Base-by-base conservation (phyloP, 2,797 vertebrate species). In the Harpagifer antarcticus region DNA sequence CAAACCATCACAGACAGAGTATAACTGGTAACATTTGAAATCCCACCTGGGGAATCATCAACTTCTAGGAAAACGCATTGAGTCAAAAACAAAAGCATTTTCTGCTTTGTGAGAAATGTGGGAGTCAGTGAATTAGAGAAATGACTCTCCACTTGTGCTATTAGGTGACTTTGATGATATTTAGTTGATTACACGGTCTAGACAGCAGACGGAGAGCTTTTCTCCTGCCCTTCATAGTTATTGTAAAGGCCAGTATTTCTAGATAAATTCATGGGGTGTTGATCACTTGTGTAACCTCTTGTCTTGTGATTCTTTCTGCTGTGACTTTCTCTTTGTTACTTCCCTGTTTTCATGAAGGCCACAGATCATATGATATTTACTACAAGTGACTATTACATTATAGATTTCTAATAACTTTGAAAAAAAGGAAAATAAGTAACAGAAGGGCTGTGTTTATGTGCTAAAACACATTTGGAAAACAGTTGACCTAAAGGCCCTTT, bases 291-390 rank as follows among this genome's bases (percentile, higher is more conserved):
- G 76, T 50, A 71, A 64, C 17, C 45, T 42, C 49, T 64, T 37
- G 81, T 90, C 83, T 88, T 83, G 79, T 92, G 89, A 92, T 27
- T 27, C 27, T 27, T 27, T 27, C 27, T 80, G 17, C 65, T 49
- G 42, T 3, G 37, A 84, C 89, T 88, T 89, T 91, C 90, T 84
- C 48, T 79, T 72, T 67, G 56, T 43, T n/a, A 84, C 83, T 93
- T 93, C 91, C 60, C 69, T 61, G 9, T 90, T 90, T 84, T 82
- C 12, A 37, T 13, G 0, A 71, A 68, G 60, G 62, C 37, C 77
- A 69, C 54, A 63, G 2, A 78, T 87, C 84, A 76, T 49, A 75
- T 85, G 86, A 86, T 37, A 0, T 76, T 86, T 78, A 81, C 77
- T 57, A 72, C 15, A 63, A 13, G 14, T 23, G 17, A 9, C 3